Percentiles rank a stretch among this genome's conserved stretches.
These are phyloP conservation scores for Orchestes rusci DNA, from an alignment of 2,888 invertebrate genomes.

Conservation along the genomic window DNA sequence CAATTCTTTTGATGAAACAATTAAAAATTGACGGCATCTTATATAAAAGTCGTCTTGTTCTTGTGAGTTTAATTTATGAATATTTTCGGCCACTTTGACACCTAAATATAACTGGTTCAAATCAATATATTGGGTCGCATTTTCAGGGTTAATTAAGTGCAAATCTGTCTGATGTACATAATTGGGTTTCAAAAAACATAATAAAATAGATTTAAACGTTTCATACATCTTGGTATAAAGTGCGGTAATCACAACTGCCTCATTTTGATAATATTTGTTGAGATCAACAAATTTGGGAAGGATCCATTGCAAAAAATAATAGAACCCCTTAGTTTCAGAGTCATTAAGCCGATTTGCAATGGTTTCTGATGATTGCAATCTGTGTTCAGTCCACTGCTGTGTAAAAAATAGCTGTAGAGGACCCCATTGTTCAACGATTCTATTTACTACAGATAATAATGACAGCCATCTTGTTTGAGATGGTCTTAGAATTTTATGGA, in stretches of 20 bases:
- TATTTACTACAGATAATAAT: conserved; percentile 22
- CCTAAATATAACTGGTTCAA: conserved; percentile 4
- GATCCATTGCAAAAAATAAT: conserved; percentile 3
- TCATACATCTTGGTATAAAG: background rate
- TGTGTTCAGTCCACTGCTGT: background rate
- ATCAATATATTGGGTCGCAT: background rate
- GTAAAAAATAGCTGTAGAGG: conserved; percentile 6
- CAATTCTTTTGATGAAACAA: background rate
- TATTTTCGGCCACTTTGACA: background rate
- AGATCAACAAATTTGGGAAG: conserved; percentile 4
- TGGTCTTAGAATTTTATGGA: conserved; percentile 20
- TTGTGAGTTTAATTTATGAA: background rate
- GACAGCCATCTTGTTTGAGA: conserved; percentile 26
- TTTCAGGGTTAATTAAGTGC: background rate
- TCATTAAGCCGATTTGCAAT: background rate
- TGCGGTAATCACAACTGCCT: conserved; percentile 1
- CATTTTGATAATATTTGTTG: conserved; percentile 3
- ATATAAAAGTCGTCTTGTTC: background rate
- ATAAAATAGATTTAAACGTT: background rate
- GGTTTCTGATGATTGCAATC: background rate
- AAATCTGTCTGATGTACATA: conserved; percentile 3
- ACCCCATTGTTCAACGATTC: conserved; percentile 12
- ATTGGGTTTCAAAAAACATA: background rate
- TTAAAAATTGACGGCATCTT: background rate
- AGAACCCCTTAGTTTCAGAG: background rate